Percentiles rank a stretch among this genome's conserved stretches.
These are phyloP conservation scores for Stenichneumon culpator DNA, from an alignment of 2,888 invertebrate genomes.

Conservation along the genomic window DNA sequence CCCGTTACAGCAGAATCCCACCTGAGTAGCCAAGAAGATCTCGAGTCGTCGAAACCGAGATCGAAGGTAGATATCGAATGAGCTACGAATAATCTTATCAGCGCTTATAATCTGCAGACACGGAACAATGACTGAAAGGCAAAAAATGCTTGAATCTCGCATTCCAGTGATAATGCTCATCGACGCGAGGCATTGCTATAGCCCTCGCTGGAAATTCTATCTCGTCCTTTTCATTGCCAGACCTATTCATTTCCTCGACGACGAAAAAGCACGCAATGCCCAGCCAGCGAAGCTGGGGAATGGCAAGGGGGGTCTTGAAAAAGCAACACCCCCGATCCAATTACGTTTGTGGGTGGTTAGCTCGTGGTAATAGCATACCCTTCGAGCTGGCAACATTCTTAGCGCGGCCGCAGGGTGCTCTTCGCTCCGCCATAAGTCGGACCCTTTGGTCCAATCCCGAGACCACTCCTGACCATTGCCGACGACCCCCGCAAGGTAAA, in stretches of 20 bases:
- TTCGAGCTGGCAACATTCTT: neutral
- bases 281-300: neutral
- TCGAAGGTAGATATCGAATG: neutral
- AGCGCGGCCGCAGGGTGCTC: neutral
- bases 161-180: neutral
- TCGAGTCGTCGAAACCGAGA: too few relatives aligned
- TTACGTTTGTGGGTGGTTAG: neutral
- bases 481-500: neutral
- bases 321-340: constrained; percentile 9
- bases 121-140: neutral
- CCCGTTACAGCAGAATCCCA: too few relatives aligned
- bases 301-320: constrained; percentile 5
- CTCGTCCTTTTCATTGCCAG: neutral
- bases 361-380: neutral
- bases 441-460: constrained; percentile 12
- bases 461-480: constrained; percentile 2
- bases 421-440: neutral
- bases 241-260: neutral
- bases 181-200: neutral
- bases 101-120: too few relatives aligned
- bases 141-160: neutral
- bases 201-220: neutral
- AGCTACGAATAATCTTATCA: neutral
- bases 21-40: too few relatives aligned
- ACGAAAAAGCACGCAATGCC: neutral